A percentile compares a stretch with the other conserved stretches of the same genome.
phyloP scores from a whole-genome alignment of 2,797 vertebrate species.

The Morelia viridis region DNA sequence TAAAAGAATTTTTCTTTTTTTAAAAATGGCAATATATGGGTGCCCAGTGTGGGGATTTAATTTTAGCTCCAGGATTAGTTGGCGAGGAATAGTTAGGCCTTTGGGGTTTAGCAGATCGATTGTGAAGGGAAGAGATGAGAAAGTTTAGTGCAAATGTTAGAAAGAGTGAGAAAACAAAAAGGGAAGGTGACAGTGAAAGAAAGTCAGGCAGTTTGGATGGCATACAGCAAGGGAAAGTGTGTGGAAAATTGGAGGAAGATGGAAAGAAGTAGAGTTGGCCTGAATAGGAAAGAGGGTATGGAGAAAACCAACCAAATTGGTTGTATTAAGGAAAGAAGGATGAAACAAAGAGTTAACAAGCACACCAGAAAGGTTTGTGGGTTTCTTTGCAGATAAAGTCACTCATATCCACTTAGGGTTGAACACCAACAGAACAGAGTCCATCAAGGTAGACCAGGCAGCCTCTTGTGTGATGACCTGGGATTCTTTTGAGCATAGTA shows the following conservation, averaged over 20 bases:
- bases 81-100: not conserved
- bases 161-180: not conserved
- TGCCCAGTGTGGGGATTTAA: not conserved
- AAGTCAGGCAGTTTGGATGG: not conserved
- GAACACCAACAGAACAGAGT: no score
- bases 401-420: no score
- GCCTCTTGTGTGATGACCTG: no score
- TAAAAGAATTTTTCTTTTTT: not conserved
- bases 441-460: no score
- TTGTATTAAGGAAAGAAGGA: not conserved
- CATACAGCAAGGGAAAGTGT: not conserved
- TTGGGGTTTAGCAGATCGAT: not conserved
- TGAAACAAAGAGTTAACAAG: not conserved
- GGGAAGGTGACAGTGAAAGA: not conserved
- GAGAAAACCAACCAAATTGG: not conserved
- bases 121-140: not conserved
- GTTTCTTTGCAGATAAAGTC: not conserved
- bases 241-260: not conserved
- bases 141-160: not conserved
- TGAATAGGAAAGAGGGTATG: not conserved
- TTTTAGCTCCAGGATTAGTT: not conserved
- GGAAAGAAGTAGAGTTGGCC: not conserved
- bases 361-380: not conserved
- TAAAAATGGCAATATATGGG: not conserved
- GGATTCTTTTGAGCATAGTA: no score